Evolutionary conservation across 2,888 invertebrate species (phyloP), one percentile per base, ranked within the genome.

Genomic region (Nomada flava): DNA sequence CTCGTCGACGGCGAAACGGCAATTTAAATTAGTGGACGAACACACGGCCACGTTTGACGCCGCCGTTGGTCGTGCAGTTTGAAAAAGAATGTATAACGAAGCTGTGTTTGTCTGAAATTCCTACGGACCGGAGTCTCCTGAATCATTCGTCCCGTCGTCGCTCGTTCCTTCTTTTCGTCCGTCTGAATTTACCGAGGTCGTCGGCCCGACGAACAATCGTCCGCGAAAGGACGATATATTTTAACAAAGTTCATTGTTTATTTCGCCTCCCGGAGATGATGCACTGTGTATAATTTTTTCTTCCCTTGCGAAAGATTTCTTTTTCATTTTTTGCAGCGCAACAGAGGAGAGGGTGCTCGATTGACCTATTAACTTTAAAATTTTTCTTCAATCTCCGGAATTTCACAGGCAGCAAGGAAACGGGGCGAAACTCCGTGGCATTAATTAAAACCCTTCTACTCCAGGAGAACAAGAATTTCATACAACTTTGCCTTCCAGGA

Each of bases 21-120:
- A 88, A 88, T 88, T 88, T 84, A 84, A 88, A 88, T 88, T 87
- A 88, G 87, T 75, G 82, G 76, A 83, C 79, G 80, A 44, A 44
- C 29, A 67, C 62, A 69, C 74, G 67, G 64, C 42, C 50, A 44
- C 44, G 79, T 82, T 79, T 82, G 70, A 76, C 68, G 77, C 59
- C 42, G 18, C 42, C 15, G 63, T 60, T 55, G 69, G 10, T 4
- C 7, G 42, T n/a, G 20, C 53, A 44, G 42, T 44, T 80, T 20
- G 57, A 72, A 59, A 82, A 80, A 76, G 71, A 82, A 76, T 64
- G 50, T 9, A n/a, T 72, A 78, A 80, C 67, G 72, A 80, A 36
- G 47, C 71, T 13, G 62, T 59, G 67, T 63, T 62, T 36, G 62
- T 7, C 13, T 23, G 52, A 71, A 63, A 67, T 72, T 76, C 42